Evolutionary conservation across 2,888 invertebrate genomes (phyloP).

Genomic region (Mechanitis messenoides): DNA sequence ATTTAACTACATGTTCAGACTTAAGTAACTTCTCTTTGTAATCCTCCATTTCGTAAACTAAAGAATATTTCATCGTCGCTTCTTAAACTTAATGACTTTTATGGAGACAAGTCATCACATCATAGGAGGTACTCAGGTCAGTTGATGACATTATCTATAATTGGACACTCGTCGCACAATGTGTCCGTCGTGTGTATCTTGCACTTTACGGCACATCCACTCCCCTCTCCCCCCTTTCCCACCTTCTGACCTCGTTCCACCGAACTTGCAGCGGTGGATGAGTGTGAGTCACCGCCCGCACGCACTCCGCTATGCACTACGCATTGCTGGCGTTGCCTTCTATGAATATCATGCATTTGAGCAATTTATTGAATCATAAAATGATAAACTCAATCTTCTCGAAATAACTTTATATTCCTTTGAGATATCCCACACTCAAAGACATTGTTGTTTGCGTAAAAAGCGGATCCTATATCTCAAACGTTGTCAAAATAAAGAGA

Average conservation of each 20-base stretch:
- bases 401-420: neutral
- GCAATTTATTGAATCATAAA: neutral
- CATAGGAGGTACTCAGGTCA: slow-evolving; percentile 14
- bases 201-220: slow-evolving; percentile 11
- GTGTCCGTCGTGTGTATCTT: slow-evolving; percentile 14
- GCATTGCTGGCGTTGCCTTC: too few species aligned
- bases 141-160: slow-evolving; percentile 23
- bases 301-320: slow-evolving; percentile 4
- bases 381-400: neutral
- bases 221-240: slow-evolving; percentile 1
- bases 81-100: too few species aligned
- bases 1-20: too few species aligned
- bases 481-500: neutral
- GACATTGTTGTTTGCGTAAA: neutral
- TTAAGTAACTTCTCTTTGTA: too few species aligned
- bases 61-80: neutral
- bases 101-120: neutral
- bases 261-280: slow-evolving; percentile 14
- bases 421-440: neutral
- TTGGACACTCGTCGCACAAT: slow-evolving; percentile 18
- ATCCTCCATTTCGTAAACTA: neutral
- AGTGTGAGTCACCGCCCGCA: slow-evolving; percentile 4
- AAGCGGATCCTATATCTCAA: neutral
- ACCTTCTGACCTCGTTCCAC: slow-evolving; percentile 15
- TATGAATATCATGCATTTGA: too few species aligned